Evolutionary conservation across 2,888 invertebrate genomes (phyloP), one percentile per base, ranked within the genome.

Genomic region (Plebejus melissa): DNA sequence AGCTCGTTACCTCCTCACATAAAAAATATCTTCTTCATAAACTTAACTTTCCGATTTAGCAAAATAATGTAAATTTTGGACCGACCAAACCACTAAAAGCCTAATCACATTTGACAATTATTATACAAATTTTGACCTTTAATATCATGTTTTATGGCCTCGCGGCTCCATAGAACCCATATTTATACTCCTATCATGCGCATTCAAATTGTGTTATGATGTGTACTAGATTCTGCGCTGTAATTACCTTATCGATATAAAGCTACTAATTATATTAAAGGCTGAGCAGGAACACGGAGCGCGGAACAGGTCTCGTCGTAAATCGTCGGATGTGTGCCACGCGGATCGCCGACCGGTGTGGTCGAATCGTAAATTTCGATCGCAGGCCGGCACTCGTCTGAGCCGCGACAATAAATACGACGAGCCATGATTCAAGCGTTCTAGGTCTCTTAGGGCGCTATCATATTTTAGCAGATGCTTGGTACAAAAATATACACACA

Each of bases 311-410:
- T 76, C 75, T 77, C 76, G 65, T 77, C 78, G 77, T 79, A 78
- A 80, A 80, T 79, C 77, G 77, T 76, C 76, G 77, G 76, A 78
- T 76, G 76, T 76, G 76, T 77, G 79, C 74, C 80, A 79, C 75
- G 76, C 80, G 81, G 80, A 80, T 81, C 81, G 81, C 54, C 72
- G 54, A 72, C 72, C 54, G 50, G 83, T 82, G 83, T 81, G 83
- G 81, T 82, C 82, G 80, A 80, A 80, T 83, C 85, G 82, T 86
- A 85, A 85, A 86, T 83, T 83, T 82, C 78, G 83, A 81, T 83
- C 82, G 80, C 81, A 78, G 77, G 76, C 76, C 77, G 78, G 77
- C 76, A 78, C 46, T 46, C 46, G 46, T 46, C 46, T 2, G 77
- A 38, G 46, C 75, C 75, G 65, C 76, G 65, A 22, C 75, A 74